Conservation (phyloP, 2,113 vertebrate genomes). For the Dicaeum eximium region DNA sequence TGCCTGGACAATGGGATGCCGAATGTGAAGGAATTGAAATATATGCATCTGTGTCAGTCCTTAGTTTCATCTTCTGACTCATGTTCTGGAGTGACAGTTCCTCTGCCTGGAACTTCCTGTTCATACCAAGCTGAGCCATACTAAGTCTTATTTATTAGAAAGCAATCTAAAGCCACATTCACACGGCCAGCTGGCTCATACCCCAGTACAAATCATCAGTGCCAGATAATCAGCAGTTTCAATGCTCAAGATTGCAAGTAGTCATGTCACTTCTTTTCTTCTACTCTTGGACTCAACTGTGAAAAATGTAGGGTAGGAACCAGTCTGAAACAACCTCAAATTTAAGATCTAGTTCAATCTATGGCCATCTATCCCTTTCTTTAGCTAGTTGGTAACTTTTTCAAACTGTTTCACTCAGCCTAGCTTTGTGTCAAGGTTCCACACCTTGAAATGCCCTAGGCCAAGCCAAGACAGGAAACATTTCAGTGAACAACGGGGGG, state of each 20-base stretch:
- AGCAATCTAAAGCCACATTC: not conserved
- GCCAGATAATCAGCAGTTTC: not conserved
- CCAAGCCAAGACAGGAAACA: not conserved
- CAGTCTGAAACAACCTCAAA: not conserved
- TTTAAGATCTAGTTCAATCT: not conserved
- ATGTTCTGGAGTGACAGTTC: not conserved
- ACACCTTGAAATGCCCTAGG: not conserved
- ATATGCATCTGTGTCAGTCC: slow-evolving; percentile 4
- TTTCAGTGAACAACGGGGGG: not conserved
- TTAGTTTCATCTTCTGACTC: slow-evolving; percentile 14
- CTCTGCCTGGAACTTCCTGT: not conserved
- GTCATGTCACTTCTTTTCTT: not conserved
- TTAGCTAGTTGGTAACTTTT: not conserved
- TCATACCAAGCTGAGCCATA: not conserved
- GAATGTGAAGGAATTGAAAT: slow-evolving; percentile 2
- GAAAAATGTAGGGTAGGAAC: not conserved
- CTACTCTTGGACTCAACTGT: not conserved
- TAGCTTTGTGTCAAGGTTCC: not conserved
- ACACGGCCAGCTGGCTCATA: not conserved
- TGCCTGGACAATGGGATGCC: not conserved
- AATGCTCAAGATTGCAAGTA: not conserved
- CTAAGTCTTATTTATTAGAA: not conserved
- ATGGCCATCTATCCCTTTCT: not conserved
- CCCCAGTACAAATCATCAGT: not conserved
- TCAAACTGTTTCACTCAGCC: not conserved